phyloP scores from a whole-genome alignment of 2,888 invertebrate species.

The Drosophila birchii region DNA sequence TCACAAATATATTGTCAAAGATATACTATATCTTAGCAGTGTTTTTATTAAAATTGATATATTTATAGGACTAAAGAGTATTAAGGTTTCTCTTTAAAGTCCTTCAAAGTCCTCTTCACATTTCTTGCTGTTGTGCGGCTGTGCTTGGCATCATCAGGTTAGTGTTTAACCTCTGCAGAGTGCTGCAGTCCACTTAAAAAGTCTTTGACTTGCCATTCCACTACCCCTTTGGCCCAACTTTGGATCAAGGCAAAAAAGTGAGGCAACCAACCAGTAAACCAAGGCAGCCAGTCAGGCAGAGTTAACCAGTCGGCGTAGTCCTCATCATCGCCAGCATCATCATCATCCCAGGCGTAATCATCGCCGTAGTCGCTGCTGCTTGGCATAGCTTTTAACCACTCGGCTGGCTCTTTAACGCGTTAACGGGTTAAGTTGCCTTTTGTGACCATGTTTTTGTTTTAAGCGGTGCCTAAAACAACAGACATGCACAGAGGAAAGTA shows the following conservation, averaged over 20 bases:
- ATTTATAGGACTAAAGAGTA: conserved; percentile 11
- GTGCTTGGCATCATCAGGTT: conserved; percentile 62
- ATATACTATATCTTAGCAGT: too few relatives aligned
- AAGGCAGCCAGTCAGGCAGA: conserved; percentile 53
- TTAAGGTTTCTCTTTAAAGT: neutral
- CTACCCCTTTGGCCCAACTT: conserved; percentile 4
- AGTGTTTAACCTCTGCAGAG: conserved; percentile 77
- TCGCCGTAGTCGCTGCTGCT: conserved; percentile 24
- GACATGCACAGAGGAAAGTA: conserved; percentile 8
- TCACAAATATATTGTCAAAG: too few relatives aligned
- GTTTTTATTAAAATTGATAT: neutral
- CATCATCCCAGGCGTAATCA: conserved; percentile 10
- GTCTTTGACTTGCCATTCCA: conserved; percentile 73
- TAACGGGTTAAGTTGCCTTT: conserved; percentile 78
- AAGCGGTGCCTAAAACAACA: conserved; percentile 49
- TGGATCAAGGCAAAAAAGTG: conserved; percentile 24
- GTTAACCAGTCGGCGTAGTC: conserved; percentile 47
- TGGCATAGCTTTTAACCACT: conserved; percentile 72
- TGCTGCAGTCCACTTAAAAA: conserved; percentile 76
- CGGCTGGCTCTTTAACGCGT: conserved; percentile 79
- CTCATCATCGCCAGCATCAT: conserved; percentile 22
- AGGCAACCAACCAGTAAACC: conserved; percentile 55
- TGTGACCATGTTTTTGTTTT: conserved; percentile 50
- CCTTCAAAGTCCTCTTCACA: conserved; percentile 14
- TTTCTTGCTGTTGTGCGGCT: conserved; percentile 48